These are phyloP conservation scores for Dromaius novaehollandiae DNA, from an alignment of 2,113 vertebrate genomes.

Conservation along the genomic window DNA sequence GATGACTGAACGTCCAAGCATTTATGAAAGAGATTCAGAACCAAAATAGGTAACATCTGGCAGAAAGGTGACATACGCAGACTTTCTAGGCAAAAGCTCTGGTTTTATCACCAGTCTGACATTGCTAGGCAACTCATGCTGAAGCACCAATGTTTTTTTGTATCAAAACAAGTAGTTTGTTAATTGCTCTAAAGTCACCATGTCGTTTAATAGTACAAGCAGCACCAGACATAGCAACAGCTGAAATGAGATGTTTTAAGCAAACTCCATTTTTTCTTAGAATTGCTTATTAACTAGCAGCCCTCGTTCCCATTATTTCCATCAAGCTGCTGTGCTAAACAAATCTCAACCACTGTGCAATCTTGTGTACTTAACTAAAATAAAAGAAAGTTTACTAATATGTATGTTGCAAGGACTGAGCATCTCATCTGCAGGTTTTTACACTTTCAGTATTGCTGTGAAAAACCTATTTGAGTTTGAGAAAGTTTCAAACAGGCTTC, in stretches of 20 bases:
- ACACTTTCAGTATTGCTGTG: neutral
- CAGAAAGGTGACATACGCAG: neutral
- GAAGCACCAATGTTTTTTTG: neutral
- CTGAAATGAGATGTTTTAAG: neutral
- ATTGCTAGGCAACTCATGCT: neutral
- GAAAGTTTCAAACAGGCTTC: neutral
- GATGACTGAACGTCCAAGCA: neutral
- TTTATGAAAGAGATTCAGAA: neutral
- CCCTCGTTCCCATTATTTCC: neutral
- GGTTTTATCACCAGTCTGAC: neutral
- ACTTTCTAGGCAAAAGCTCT: neutral
- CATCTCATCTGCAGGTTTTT: neutral
- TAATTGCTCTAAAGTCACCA: neutral
- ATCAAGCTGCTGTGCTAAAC: neutral
- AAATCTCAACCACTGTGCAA: neutral
- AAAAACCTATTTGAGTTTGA: neutral
- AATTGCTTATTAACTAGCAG: neutral
- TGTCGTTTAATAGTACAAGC: neutral
- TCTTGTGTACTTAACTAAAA: neutral
- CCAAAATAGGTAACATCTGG: neutral
- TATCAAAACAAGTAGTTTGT: neutral
- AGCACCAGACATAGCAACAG: neutral
- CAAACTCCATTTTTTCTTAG: fast-evolving
- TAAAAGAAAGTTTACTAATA: neutral
- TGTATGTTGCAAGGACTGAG: neutral